A percentile compares a stretch with the other conserved stretches of the same genome.
phyloP scores from a whole-genome alignment of 2,113 vertebrate species.

The Cottus gobio region DNA sequence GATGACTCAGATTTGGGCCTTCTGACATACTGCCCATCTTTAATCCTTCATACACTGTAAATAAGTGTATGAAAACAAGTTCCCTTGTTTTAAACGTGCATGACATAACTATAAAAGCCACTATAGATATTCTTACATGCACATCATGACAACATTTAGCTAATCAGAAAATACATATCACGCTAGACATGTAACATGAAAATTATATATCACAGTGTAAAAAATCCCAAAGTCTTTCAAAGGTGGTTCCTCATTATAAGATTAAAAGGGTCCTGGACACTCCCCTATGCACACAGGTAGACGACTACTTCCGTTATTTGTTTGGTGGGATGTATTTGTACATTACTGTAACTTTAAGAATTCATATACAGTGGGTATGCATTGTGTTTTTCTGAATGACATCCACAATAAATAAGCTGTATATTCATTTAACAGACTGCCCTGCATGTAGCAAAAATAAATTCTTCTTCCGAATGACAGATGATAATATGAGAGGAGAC shows the following conservation, averaged over 20 bases:
- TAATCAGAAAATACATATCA: neutral
- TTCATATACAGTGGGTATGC: neutral
- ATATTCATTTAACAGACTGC: neutral
- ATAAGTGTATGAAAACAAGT: no score
- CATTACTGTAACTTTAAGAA: neutral
- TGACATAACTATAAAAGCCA: no score
- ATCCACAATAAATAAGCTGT: neutral
- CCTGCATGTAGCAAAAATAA: neutral
- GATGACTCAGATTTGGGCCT: neutral
- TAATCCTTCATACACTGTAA: neutral
- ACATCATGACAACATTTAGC: neutral
- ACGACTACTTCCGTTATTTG: neutral
- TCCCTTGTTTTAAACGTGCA: no score
- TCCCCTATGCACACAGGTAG: neutral
- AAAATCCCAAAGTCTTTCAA: neutral
- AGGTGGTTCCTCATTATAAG: neutral
- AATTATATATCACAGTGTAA: neutral
- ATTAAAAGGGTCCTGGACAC: neutral
- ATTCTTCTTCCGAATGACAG: conserved; percentile 46
- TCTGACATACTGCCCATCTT: neutral
- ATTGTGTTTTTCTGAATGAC: neutral
- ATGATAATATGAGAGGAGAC: conserved; percentile 57
- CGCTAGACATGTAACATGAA: neutral
- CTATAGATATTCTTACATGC: no score
- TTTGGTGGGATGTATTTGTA: neutral